Conservation (phyloP, 2,113 vertebrate species). For the Gobiocypris rarus region DNA sequence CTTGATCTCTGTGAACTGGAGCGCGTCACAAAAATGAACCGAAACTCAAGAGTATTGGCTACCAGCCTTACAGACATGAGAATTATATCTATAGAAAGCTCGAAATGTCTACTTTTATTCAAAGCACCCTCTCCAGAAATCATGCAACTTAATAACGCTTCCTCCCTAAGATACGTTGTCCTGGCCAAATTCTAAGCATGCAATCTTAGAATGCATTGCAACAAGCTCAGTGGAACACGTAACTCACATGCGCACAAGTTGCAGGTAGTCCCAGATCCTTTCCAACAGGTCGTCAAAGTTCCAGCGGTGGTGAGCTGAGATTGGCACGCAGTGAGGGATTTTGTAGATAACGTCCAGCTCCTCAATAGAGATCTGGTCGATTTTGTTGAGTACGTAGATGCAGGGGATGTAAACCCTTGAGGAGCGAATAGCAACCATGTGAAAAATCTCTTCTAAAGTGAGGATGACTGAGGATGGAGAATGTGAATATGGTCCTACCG, state of each 20-base stretch:
- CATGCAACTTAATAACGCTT: neutral
- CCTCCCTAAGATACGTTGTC: neutral
- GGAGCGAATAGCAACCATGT: constrained; percentile 40
- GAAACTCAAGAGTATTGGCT: too few species aligned
- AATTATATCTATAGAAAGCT: too few species aligned
- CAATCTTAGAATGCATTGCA: neutral
- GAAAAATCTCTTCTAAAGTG: neutral
- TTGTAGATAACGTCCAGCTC: constrained; percentile 98
- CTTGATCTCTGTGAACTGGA: too few species aligned
- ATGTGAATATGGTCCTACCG: constrained; percentile 76
- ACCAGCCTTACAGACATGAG: too few species aligned
- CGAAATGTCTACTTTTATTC: too few species aligned
- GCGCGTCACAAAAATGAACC: too few species aligned
- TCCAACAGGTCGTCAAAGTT: constrained; percentile 98
- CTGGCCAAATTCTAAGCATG: neutral
- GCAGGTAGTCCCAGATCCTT: constrained; percentile 94
- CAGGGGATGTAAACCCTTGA: constrained; percentile 95
- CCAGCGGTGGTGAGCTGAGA: constrained; percentile 98
- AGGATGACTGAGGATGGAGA: neutral
- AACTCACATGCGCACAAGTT: constrained; percentile 94
- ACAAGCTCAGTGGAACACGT: too few species aligned
- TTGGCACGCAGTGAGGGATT: constrained; percentile 97
- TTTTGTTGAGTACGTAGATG: constrained; percentile 98
- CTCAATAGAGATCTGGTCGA: constrained; percentile 98
- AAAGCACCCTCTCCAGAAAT: neutral